These are phyloP conservation scores for Psettodes erumei DNA, from an alignment of 2,113 vertebrate genomes.

Conservation along the genomic window DNA sequence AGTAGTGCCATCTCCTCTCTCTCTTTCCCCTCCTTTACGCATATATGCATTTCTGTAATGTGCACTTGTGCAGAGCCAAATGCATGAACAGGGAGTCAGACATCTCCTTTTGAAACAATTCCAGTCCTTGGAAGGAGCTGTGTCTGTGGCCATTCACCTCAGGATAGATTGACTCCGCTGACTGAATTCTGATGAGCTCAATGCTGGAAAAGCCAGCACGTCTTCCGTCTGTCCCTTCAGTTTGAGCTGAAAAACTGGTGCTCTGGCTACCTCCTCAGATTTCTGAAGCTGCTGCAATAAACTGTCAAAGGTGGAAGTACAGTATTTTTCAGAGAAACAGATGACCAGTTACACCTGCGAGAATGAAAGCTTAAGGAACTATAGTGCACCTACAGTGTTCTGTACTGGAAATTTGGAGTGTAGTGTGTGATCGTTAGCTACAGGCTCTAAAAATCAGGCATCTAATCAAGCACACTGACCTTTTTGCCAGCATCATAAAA, in stretches of 20 bases:
- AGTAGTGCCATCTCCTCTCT: not conserved
- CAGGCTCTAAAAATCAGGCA: slow-evolving; percentile 27
- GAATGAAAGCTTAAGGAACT: slow-evolving; percentile 27
- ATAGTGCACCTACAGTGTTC: not conserved
- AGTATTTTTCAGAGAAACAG: slow-evolving; percentile 41
- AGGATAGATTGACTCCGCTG: slow-evolving; percentile 70
- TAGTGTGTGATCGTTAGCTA: slow-evolving; percentile 36
- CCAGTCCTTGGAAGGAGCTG: slow-evolving; percentile 63
- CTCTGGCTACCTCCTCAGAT: slow-evolving; percentile 24
- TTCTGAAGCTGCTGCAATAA: slow-evolving; percentile 32
- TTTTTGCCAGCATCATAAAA: slow-evolving; percentile 73
- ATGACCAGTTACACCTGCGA: slow-evolving; percentile 21
- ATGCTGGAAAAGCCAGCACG: slow-evolving; percentile 35
- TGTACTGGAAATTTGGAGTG: slow-evolving; percentile 13
- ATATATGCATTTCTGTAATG: slow-evolving; percentile 47
- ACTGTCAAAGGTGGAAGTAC: slow-evolving; percentile 44
- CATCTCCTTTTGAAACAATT: slow-evolving; percentile 69
- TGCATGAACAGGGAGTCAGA: slow-evolving; percentile 39
- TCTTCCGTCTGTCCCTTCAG: slow-evolving; percentile 5
- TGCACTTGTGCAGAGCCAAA: slow-evolving; percentile 46
- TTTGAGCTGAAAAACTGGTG: slow-evolving; percentile 13
- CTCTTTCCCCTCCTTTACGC: slow-evolving; percentile 11
- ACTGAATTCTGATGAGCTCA: slow-evolving; percentile 80
- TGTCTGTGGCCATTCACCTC: slow-evolving; percentile 72
- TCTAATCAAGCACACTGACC: slow-evolving; percentile 69